Evolutionary conservation across 2,888 invertebrate species (phyloP).

Genomic region (Agrotis segetum): DNA sequence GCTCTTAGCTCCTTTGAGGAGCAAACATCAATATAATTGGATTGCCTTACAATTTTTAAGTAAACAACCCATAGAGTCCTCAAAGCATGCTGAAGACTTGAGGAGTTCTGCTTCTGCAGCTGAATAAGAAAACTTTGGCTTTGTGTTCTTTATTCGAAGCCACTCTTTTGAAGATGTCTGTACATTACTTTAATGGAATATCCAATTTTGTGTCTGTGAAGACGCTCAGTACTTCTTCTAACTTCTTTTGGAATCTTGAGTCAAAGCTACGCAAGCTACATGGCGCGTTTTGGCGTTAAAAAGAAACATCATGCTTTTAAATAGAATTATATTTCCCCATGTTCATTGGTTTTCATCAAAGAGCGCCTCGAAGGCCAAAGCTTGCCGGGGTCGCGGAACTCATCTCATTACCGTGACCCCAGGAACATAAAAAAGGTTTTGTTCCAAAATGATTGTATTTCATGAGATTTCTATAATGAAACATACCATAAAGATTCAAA

Average conservation of each 20-base stretch:
- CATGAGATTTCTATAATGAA: neutral
- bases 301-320: neutral
- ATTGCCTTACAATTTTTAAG: conserved; percentile 80
- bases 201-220: conserved; percentile 33
- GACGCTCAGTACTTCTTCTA: conserved; percentile 11
- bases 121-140: conserved; percentile 52
- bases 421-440: too few relatives aligned
- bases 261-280: neutral
- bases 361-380: too few relatives aligned
- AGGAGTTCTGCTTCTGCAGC: conserved; percentile 40
- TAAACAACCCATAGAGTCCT: conserved; percentile 65
- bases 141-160: conserved; percentile 33
- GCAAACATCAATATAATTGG: conserved; percentile 85
- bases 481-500: too few relatives aligned
- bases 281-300: neutral
- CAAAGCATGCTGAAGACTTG: conserved; percentile 48
- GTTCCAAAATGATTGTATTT: too few relatives aligned
- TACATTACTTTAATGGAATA: conserved; percentile 53
- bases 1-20: conserved; percentile 81
- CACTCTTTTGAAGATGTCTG: conserved; percentile 53
- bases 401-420: too few relatives aligned
- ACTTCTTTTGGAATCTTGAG: conserved; percentile 18
- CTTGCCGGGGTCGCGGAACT: too few relatives aligned
- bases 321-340: neutral
- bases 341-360: too few relatives aligned